Evolutionary conservation across 2,888 invertebrate species (phyloP).

Genomic region (Adelognathus sp.): DNA sequence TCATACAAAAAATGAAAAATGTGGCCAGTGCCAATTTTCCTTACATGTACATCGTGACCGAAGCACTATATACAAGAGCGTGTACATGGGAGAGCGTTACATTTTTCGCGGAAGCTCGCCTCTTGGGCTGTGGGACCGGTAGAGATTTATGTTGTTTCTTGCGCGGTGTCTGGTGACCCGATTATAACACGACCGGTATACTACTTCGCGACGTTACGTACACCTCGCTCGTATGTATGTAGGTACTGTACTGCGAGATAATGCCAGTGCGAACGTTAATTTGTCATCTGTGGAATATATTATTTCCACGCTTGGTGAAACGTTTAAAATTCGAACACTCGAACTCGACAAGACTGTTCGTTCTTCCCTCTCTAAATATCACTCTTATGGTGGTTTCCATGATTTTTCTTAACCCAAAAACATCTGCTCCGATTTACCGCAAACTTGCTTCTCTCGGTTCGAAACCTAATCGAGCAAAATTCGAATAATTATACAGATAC

Average conservation of each 20-base stretch:
- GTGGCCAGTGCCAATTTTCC: background rate
- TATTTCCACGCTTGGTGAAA: slow-evolving; percentile 1
- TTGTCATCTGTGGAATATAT: slow-evolving; percentile 29
- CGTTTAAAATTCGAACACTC: background rate
- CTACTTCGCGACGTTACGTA: background rate
- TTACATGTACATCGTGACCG: background rate
- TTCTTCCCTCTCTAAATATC: too few species aligned
- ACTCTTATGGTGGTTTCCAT: too few species aligned
- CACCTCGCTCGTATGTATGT: slow-evolving; percentile 1
- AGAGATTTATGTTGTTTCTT: slow-evolving; percentile 67
- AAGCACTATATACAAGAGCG: slow-evolving; percentile 1
- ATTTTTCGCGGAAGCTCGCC: slow-evolving; percentile 52
- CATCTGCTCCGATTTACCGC: too few species aligned
- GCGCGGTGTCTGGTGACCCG: slow-evolving; percentile 74
- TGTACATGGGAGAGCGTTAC: slow-evolving; percentile 21
- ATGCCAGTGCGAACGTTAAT: slow-evolving; percentile 53
- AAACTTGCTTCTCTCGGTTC: too few species aligned
- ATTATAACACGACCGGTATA: slow-evolving; percentile 60
- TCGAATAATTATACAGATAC: too few species aligned
- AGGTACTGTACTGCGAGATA: background rate
- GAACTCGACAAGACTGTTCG: too few species aligned
- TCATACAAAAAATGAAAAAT: background rate
- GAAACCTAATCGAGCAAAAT: too few species aligned
- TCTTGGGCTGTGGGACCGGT: slow-evolving; percentile 45
- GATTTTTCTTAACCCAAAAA: too few species aligned